Base-by-base conservation (phyloP, 2,888 invertebrate genomes). In the Sphinx pinastri region DNA sequence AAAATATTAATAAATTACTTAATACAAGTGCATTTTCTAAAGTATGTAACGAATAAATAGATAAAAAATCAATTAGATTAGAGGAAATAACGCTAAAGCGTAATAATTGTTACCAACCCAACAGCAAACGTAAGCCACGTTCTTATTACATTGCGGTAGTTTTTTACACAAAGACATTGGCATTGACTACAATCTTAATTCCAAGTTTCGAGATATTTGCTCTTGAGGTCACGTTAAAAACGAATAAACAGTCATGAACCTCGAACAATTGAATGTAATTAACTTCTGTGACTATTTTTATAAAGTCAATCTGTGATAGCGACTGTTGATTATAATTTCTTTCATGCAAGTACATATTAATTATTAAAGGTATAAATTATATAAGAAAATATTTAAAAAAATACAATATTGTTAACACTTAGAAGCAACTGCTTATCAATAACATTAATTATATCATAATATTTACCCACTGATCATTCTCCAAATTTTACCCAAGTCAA, bases 131-230 rank as follows among this genome's bases (percentile, higher is more conserved):
- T 38, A 49, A 58, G 57, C 55, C 38, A 16, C 49, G 63, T 49
- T 57, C 47, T 55, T 54, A 58, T 70, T 60, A 67, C 59, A 19
- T 72, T 72, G 75, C 74, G 70, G 74, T 71, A 71, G 69, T 72
- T 72, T 81, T 83, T 84, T 83, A 79, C 78, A 75, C 73, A 76
- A 79, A 81, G 82, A 81, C 84, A 84, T 83, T 86, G 86, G 83
- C 87, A 86, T 85, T 86, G 85, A 82, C 74, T 72, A 67, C 74
- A 77, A 76, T 70, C 25, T 60, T 25, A 77, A 79, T 78, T 74
- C 71, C 73, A 70, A 58, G 77, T 76, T 76, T 77, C 74, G 67
- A 68, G 59, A 71, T 68, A 68, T 71, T 73, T 58, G 51, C 59
- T 67, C 71, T 59, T 67, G 60, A 75, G 74, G 73, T 67, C 72